Base-by-base conservation (phyloP, 1,140 invertebrate genomes). In the Schlechtendalia chinensis region DNA sequence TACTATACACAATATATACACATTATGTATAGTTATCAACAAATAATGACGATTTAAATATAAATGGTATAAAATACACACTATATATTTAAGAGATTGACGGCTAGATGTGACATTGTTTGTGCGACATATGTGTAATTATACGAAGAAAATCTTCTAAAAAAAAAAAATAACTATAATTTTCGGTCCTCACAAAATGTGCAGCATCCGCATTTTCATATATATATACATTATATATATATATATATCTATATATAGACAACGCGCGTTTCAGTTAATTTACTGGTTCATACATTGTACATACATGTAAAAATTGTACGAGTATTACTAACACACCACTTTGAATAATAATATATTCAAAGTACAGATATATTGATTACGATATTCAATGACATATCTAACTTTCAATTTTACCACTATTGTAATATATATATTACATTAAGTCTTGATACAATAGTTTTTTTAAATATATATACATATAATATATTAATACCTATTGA, bases 181-280 rank as follows among this genome's bases (percentile, higher is more conserved):
- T 65, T 29, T 65, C 1, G 29, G 61, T 65, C 32, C 61, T 32
- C 61, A 65, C 29, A 65, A 65, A 22, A 65, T 39, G 32, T 39
- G 32, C 29, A 29, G 17, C 27, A 63, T 29, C 27, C 27, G 29
- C 29, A 65, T 65, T 39, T 39, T 65, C 32, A 2, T 65, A 29
- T 29, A 63, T n/a, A n/a, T n/a, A n/a, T n/a, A n/a, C n/a, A n/a
- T n/a, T n/a, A n/a, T n/a, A n/a, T n/a, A n/a, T n/a, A n/a, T n/a
- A n/a, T n/a, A n/a, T n/a, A n/a, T n/a, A n/a, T n/a, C n/a, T n/a
- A n/a, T n/a, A n/a, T n/a, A n/a, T n/a, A n/a, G n/a, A 1, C 29
- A 19, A 65, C 29, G 0, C 24, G 16, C 24, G 24, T 16, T 1
- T 24, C 14, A 24, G 22, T 59, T 16, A 61, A 61, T 61, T 61